Percentiles rank a stretch among this genome's conserved stretches.
These are phyloP conservation scores for Pelusios castaneus DNA, from an alignment of 2,113 vertebrate genomes.

Conservation along the genomic window DNA sequence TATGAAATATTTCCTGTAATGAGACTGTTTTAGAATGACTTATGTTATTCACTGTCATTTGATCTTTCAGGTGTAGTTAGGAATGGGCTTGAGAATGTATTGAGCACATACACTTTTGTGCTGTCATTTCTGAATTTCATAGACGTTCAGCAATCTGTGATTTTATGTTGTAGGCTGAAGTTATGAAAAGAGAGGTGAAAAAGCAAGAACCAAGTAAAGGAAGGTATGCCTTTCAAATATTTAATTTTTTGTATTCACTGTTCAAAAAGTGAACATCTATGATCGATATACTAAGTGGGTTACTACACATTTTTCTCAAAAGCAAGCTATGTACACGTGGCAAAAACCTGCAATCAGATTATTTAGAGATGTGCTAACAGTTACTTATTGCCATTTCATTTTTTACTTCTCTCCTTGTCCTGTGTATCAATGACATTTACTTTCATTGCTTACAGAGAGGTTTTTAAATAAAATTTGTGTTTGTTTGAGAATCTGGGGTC, in stretches of 20 bases:
- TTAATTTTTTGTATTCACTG: neutral
- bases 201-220: slow-evolving; percentile 47
- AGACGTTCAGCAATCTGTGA: neutral
- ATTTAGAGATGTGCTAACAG: fast-evolving
- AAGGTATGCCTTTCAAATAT: slow-evolving; percentile 68
- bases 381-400: neutral
- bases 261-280: neutral
- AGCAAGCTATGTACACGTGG: neutral
- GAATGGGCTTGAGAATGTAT: fast-evolving
- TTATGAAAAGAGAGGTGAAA: slow-evolving; percentile 38
- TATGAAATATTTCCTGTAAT: fast-evolving
- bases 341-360: neutral
- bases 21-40: neutral
- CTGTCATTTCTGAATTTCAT: neutral
- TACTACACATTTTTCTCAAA: neutral
- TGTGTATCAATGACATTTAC: neutral
- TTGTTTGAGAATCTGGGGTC: neutral
- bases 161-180: slow-evolving; percentile 68
- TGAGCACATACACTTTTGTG: too few relatives aligned
- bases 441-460: neutral
- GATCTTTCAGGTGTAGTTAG: neutral
- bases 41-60: neutral
- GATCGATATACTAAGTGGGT: fast-evolving
- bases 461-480: neutral
- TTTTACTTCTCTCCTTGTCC: neutral